Evolutionary conservation across 2,113 vertebrate species (phyloP), one percentile per base, ranked within the genome.

Genomic region (Argyrosomus japonicus): DNA sequence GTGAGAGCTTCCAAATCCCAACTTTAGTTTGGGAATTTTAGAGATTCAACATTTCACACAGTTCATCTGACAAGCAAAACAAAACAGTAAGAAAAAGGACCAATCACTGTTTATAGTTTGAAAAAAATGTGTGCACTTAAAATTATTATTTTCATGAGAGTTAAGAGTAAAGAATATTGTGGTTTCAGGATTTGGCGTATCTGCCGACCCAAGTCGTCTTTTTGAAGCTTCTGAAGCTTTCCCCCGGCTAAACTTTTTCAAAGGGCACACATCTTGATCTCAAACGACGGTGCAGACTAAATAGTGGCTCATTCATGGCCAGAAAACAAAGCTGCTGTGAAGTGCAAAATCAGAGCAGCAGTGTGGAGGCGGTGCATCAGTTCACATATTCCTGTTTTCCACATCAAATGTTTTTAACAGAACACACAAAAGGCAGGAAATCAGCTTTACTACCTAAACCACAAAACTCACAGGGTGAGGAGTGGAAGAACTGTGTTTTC

Each of bases 391-490:
- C 65, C 75, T 81, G 54, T 84, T 90, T 86, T 86, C 81, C 80
- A 84, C 77, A 89, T 83, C 82, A 89, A 87, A 79, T 78, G 79
- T 48, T 71, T 83, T 77, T 48, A 45, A 47, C 40, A 82, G 51
- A 45, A 54, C 68, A 77, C 75, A 85, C 75, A 85, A 77, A 87
- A 87, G 79, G 68, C 82, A 91, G 89, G 85, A 89, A 86, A 84
- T 58, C 68, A 72, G 40, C 72, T 81, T 86, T 67, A 80, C 65
- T 3, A 82, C 86, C 73, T 1, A 4, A 76, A 58, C 77, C 69
- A 79, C 72, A 65, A 21, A 58, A 32, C n/a, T 17, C 21, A 23
- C 3, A 65, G 14, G 75, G 61, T 72, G 48, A 83, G 43, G n/a
- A n/a, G 10, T 8, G 32, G 54, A 73, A 48, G 62, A 56, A 10